A percentile compares a stretch with the other conserved stretches of the same genome.
These are phyloP conservation scores for Papilio machaon DNA, from an alignment of 1,140 invertebrate genomes.

Conservation along the genomic window DNA sequence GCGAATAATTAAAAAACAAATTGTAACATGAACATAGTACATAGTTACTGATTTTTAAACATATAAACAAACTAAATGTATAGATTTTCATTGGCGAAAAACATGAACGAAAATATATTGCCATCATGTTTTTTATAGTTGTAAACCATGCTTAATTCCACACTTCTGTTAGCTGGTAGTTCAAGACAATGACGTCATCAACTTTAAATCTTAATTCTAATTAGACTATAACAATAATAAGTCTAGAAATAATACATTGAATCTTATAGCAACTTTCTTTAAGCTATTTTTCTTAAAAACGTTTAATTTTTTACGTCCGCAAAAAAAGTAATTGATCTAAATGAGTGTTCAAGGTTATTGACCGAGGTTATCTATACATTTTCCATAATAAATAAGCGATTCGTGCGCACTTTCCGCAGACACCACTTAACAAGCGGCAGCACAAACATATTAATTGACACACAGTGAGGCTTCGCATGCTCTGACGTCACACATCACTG, in stretches of 20 bases:
- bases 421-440: neutral
- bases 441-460: constrained; percentile 18
- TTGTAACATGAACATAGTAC: neutral
- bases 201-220: no score
- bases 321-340: neutral
- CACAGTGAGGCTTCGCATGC: neutral
- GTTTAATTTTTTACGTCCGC: neutral
- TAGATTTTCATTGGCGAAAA: neutral
- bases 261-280: no score
- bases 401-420: constrained; percentile 17
- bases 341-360: neutral
- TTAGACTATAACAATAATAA: no score
- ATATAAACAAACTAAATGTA: neutral
- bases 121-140: neutral
- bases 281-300: no score
- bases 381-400: neutral
- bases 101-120: neutral
- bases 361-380: neutral
- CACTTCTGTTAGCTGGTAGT: neutral
- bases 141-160: neutral
- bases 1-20: constrained; percentile 15
- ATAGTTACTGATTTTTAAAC: neutral
- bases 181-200: neutral
- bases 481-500: constrained; percentile 12
- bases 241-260: no score